These are phyloP conservation scores for Helleia helle DNA, from an alignment of 2,888 invertebrate genomes.

Conservation along the genomic window DNA sequence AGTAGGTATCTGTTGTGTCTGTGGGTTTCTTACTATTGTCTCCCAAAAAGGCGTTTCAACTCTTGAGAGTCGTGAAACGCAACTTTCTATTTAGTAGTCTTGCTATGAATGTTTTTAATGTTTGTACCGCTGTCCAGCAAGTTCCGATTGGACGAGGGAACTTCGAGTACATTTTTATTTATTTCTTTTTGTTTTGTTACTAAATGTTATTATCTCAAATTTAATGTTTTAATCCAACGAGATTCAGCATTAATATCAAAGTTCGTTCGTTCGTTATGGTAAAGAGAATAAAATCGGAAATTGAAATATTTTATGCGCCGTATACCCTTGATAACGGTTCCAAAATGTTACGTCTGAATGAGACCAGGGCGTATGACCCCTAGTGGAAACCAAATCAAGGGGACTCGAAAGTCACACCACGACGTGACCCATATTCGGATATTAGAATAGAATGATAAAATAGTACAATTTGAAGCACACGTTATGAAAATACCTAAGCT, in stretches of 20 bases:
- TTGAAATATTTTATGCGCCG: conserved; percentile 13
- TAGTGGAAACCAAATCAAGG: conserved; percentile 88
- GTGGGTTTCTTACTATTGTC: conserved; percentile 43
- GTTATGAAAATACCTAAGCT: conserved; percentile 7
- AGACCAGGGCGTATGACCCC: conserved; percentile 77
- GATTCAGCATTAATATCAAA: no score
- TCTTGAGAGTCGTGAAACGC: conserved; percentile 32
- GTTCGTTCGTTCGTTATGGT: conserved; percentile 13
- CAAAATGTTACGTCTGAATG: conserved; percentile 33
- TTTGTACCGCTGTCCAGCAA: conserved; percentile 39
- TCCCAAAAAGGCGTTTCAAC: conserved; percentile 32
- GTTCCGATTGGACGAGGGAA: conserved; percentile 39
- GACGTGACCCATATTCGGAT: conserved; percentile 73
- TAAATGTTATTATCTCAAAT: conserved; percentile 5
- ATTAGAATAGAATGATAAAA: conserved; percentile 8
- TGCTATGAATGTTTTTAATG: conserved; percentile 44
- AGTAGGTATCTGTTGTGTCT: conserved; percentile 51
- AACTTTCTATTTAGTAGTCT: conserved; percentile 40
- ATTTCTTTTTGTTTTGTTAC: conserved; percentile 17
- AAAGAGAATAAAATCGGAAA: conserved; percentile 6
- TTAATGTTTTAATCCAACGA: no score
- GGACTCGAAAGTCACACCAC: conserved; percentile 76
- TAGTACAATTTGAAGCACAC: conserved; percentile 17
- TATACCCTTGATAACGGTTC: conserved; percentile 48
- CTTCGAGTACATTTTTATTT: conserved; percentile 25